A percentile compares a stretch with the other conserved stretches of the same genome.
These are phyloP conservation scores for Trachelipus rathkii DNA, from an alignment of 1,140 invertebrate species.

Conservation along the genomic window DNA sequence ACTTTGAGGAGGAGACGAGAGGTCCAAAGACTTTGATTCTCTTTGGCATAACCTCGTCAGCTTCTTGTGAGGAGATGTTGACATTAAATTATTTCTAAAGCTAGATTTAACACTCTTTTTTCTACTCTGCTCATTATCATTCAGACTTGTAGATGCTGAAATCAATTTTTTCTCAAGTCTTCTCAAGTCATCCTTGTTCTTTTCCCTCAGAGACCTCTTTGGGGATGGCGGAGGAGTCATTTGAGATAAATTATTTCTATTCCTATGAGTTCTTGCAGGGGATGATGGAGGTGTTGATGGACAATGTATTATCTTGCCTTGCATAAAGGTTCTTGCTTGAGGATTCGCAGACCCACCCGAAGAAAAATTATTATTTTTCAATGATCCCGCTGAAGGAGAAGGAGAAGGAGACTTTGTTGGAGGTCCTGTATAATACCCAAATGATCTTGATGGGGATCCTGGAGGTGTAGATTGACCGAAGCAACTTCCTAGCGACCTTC, in stretches of 20 bases:
- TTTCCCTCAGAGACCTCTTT: not conserved
- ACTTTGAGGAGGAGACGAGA: not conserved
- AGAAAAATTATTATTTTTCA: not conserved
- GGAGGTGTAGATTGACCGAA: not conserved
- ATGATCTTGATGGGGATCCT: slow-evolving; percentile 6
- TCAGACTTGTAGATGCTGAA: not conserved
- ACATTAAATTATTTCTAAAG: not conserved
- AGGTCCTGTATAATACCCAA: not conserved
- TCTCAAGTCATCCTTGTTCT: not conserved
- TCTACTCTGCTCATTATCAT: not conserved
- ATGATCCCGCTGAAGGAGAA: not conserved
- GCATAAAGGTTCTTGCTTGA: not conserved
- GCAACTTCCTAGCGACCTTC: not conserved
- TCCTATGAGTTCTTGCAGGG: not conserved
- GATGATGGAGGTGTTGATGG: not conserved
- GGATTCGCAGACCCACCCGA: not conserved
- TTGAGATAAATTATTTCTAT: slow-evolving; percentile 4
- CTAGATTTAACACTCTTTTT: not conserved
- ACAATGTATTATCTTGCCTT: not conserved
- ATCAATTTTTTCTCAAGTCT: not conserved
- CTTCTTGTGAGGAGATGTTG: not conserved
- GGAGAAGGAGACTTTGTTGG: not conserved
- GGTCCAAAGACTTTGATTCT: not conserved
- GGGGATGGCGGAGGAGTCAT: not conserved
- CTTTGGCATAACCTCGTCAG: not conserved